phyloP scores from a whole-genome alignment of 1,140 invertebrate genomes.

The Sitophilus oryzae region DNA sequence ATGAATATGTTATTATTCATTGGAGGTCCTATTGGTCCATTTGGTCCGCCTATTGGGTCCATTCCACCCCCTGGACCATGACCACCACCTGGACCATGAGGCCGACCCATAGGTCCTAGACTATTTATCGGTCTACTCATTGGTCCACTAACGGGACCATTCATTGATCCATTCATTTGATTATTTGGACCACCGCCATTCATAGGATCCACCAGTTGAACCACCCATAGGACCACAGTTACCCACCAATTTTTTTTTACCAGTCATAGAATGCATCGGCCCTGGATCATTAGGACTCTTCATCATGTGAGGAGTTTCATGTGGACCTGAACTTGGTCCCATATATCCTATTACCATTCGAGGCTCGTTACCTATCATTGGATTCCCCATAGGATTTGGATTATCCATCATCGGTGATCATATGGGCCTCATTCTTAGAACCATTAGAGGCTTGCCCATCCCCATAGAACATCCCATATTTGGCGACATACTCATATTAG shows the following conservation, averaged over 20 bases:
- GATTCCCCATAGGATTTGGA: slow-evolving; percentile 39
- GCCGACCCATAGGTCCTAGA: slow-evolving; percentile 38
- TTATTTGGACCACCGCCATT: slow-evolving; percentile 45
- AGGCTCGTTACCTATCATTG: slow-evolving; percentile 42
- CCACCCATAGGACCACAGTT: slow-evolving; percentile 51
- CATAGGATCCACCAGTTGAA: slow-evolving; percentile 51
- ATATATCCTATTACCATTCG: slow-evolving; percentile 34
- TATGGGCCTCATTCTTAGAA: slow-evolving; percentile 35
- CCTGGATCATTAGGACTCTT: slow-evolving; percentile 39
- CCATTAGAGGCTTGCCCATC: slow-evolving; percentile 56
- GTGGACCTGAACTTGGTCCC: slow-evolving; percentile 29
- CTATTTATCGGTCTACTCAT: slow-evolving; percentile 35
- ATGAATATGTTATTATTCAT: slow-evolving; percentile 52
- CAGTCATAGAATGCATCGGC: slow-evolving; percentile 34
- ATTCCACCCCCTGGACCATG: too few relatives aligned
- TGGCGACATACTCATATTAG: slow-evolving; percentile 42
- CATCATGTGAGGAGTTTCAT: slow-evolving; percentile 40
- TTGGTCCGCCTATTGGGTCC: slow-evolving; percentile 6
- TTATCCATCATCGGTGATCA: slow-evolving; percentile 55
- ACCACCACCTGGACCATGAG: slow-evolving; percentile 41
- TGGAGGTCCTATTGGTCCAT: slow-evolving; percentile 33
- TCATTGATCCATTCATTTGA: slow-evolving; percentile 44
- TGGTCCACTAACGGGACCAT: slow-evolving; percentile 46
- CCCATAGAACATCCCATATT: slow-evolving; percentile 43
- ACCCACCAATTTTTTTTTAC: slow-evolving; percentile 45